These are phyloP conservation scores for Rotaria macrura DNA, from an alignment of 2,888 invertebrate genomes.

Conservation along the genomic window DNA sequence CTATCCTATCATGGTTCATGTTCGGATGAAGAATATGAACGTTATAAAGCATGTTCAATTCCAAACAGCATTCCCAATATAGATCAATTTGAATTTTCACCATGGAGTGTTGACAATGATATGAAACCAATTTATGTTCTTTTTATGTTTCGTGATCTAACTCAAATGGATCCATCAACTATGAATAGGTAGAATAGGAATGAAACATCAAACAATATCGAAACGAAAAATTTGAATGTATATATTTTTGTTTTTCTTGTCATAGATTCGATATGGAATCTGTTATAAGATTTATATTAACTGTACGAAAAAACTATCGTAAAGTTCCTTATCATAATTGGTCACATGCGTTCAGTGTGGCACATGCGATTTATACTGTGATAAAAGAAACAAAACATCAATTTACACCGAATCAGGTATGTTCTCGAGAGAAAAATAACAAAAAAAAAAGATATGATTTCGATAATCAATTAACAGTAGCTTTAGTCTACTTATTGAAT, in stretches of 20 bases:
- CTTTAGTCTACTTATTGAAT: too few relatives aligned
- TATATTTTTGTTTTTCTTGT: not conserved
- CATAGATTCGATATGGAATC: not conserved
- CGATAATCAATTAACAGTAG: too few relatives aligned
- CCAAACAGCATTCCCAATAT: not conserved
- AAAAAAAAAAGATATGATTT: too few relatives aligned
- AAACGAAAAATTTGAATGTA: too few relatives aligned
- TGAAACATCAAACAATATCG: too few relatives aligned
- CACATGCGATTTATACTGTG: slow-evolving; percentile 54
- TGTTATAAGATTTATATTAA: slow-evolving; percentile 71
- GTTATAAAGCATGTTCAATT: not conserved
- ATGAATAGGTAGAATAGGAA: not conserved
- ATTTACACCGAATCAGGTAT: not conserved
- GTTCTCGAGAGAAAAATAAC: too few relatives aligned
- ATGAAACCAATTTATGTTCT: not conserved
- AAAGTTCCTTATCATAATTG: slow-evolving; percentile 91
- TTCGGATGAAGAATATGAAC: slow-evolving; percentile 54
- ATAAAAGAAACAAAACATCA: slow-evolving; percentile 47
- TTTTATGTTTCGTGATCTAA: not conserved
- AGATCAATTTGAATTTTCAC: not conserved
- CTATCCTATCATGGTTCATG: slow-evolving; percentile 54
- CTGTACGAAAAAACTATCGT: slow-evolving; percentile 86
- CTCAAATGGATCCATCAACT: not conserved
- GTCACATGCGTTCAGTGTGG: slow-evolving; percentile 60
- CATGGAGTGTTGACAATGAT: not conserved